These are phyloP conservation scores for Lepidothrix coronata DNA, from an alignment of 2,113 vertebrate genomes.

Conservation along the genomic window DNA sequence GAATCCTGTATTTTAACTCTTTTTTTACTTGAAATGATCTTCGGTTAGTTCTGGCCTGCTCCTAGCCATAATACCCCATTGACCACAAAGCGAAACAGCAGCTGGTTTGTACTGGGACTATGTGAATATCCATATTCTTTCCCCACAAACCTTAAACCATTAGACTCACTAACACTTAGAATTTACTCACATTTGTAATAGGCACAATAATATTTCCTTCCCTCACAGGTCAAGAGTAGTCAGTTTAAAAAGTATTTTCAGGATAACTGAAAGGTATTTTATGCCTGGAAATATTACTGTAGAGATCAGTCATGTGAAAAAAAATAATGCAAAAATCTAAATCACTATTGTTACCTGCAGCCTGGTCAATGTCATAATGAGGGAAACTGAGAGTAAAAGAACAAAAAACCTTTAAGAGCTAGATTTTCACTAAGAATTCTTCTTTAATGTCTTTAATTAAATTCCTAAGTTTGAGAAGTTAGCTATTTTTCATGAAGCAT, in stretches of 20 bases:
- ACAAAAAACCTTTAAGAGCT: not conserved
- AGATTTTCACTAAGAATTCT: slow-evolving; percentile 4
- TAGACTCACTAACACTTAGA: not conserved
- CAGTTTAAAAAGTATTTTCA: not conserved
- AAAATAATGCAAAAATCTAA: not conserved
- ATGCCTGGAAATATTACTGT: not conserved
- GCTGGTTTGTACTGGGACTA: not conserved
- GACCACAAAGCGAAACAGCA: not conserved
- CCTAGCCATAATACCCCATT: not conserved
- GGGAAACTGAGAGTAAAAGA: not conserved
- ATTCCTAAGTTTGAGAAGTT: not conserved
- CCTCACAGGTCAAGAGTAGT: not conserved
- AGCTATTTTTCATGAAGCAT: not conserved
- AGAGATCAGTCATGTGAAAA: not conserved
- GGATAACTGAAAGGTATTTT: not conserved
- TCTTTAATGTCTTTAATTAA: slow-evolving; percentile 47
- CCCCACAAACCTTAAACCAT: not conserved
- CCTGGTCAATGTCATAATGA: slow-evolving; percentile 13
- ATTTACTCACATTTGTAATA: not conserved
- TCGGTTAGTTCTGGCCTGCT: not conserved
- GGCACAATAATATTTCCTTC: not conserved
- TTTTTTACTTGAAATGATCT: not conserved
- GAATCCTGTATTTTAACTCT: not conserved
- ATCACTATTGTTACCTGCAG: slow-evolving; percentile 16
- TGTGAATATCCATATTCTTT: not conserved